These are phyloP conservation scores for Oryctolagus cuniculus DNA, from an alignment of 2,113 vertebrate species.

Conservation along the genomic window DNA sequence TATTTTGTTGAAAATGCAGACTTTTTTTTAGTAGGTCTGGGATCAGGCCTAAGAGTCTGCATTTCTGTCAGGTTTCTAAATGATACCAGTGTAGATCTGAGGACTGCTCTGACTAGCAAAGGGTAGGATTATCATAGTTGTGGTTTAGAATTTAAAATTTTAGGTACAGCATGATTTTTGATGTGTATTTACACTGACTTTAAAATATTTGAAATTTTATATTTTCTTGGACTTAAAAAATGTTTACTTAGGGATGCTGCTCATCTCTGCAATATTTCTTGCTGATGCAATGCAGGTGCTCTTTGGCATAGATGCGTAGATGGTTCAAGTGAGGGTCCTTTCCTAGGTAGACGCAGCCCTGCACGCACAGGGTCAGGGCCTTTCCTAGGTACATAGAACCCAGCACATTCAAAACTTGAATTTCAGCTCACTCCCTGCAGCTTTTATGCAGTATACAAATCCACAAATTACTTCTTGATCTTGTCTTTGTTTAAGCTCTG, in stretches of 20 bases:
- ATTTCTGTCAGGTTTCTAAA: background rate
- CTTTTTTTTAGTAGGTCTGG: slow-evolving; percentile 2
- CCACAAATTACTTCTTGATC: background rate
- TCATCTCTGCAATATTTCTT: background rate
- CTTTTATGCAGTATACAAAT: background rate
- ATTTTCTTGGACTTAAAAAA: background rate
- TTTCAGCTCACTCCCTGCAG: background rate
- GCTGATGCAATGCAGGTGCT: background rate
- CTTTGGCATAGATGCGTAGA: background rate
- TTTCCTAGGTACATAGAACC: background rate
- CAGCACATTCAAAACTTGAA: background rate
- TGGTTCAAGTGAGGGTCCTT: background rate
- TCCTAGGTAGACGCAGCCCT: background rate
- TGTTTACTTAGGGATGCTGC: background rate
- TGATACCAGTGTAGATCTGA: background rate
- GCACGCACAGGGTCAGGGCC: background rate
- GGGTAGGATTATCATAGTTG: background rate
- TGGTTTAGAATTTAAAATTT: slow-evolving; percentile 32
- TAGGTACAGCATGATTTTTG: background rate
- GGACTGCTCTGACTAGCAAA: background rate
- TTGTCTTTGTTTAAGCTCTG: background rate
- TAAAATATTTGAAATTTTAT: background rate
- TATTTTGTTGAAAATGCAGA: background rate
- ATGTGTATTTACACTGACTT: background rate
- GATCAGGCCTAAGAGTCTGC: background rate